Percentiles rank a stretch among this genome's conserved stretches.
Evolutionary conservation across 2,888 invertebrate genomes (phyloP).

Genomic region (Tetranychus truncatus): DNA sequence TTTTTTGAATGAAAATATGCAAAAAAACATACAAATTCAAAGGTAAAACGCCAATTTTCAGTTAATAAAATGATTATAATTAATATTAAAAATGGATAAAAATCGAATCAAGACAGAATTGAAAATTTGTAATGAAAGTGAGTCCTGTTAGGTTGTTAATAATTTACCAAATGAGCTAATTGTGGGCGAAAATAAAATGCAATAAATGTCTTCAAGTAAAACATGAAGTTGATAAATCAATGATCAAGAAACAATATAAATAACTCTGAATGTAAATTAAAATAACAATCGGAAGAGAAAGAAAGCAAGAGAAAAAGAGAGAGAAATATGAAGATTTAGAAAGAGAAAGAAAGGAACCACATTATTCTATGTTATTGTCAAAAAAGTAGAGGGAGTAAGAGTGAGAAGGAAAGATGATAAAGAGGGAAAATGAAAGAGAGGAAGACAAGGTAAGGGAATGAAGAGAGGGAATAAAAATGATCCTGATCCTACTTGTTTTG

Average conservation of each 20-base stretch:
- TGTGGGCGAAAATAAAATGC: too few relatives aligned
- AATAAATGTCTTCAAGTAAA: too few relatives aligned
- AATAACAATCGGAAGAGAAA: background rate
- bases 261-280: too few relatives aligned
- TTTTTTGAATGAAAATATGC: background rate
- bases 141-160: too few relatives aligned
- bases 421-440: background rate
- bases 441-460: background rate
- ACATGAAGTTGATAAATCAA: too few relatives aligned
- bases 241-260: too few relatives aligned
- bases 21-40: background rate
- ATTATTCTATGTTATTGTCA: too few relatives aligned
- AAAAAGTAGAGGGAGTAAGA: background rate
- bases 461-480: conserved; percentile 8
- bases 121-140: too few relatives aligned
- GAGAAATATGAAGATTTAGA: background rate
- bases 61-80: background rate
- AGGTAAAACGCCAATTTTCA: background rate
- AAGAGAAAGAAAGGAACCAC: background rate
- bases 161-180: too few relatives aligned
- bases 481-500: conserved; percentile 2
- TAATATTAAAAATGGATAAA: background rate
- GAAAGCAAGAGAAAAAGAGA: background rate
- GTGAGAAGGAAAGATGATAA: background rate
- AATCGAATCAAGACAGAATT: too few relatives aligned